Base-by-base conservation (phyloP, 2,888 invertebrate species). In the Cylloceria caligata region DNA sequence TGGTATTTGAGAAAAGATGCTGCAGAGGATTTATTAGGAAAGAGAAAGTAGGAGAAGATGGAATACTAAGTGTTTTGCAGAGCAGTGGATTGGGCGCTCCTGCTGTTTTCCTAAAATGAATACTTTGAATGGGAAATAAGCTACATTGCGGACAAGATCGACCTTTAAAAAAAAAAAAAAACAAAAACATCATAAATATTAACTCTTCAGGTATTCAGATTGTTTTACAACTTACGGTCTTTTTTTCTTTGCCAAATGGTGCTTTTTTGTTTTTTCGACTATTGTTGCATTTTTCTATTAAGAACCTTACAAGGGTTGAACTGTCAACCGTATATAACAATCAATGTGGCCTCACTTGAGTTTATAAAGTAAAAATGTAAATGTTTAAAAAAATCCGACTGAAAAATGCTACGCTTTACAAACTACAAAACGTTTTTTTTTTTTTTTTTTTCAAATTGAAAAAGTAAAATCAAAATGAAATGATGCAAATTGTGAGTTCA, bases 11-110 rank as follows among this genome's bases (percentile, higher is more conserved):
- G 21, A 34, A 36, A 45, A 78, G 57, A 71, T 9, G 39, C 39
- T 60, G 64, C 39, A 36, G 34, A 49, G 27, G 62, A 45, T 34
- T 67, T 52, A 74, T 72, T 24, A 52, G 67, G 39, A 72, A 74
- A 77, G 83, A 36, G 83, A 78, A 72, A 82, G 80, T 67, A 7
- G 55, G 65, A 72, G 67, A 49, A 74, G 27, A 62, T 19, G 36
- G 16, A 39, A 19, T 19, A 62, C 30, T 13, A 36, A 64, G 62
- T 27, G 55, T 9, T 36, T 36, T 62, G 21, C 24, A 5, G 42
- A 72, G 60, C 42, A 62, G 68, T 67, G 65, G 73, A 52, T 74
- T 75, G 16, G 27, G 7, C 30, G 16, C 30, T 36, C 60, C 34
- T 16, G 34, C 34, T 60, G 60, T 19, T 34, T 30, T 60, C 16